Evolutionary conservation across 2,888 invertebrate species (phyloP), one percentile per base, ranked within the genome.

Genomic region (Laothoe populi): DNA sequence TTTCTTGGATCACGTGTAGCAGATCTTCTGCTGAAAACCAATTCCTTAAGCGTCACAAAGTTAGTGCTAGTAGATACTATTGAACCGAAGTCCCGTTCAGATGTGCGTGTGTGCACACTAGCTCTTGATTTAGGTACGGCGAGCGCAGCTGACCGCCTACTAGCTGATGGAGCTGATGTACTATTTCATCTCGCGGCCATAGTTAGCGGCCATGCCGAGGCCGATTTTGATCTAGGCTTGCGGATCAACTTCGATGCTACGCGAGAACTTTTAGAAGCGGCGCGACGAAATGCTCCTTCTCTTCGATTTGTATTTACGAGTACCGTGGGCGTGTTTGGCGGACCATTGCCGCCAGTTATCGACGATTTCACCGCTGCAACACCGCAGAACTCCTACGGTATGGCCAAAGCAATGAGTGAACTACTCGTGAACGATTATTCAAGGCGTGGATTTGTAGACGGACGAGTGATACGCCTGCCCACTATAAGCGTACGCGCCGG

Each of bases 161-260:
- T 88, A 7, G 68, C 74, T 4, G 16, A 71, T n/a, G 72, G 75
- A 19, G 74, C 77, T 44, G 78, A 79, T 60, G 75, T 84, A 10
- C 58, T 90, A 16, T 86, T 89, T 66, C 92, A 92, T 64, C 76
- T 92, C 1, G 91, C 91, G 1, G 91, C 92, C 19, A 73, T 88
- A 8, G 90, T 92, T 26, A 91, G 90, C 64, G 91, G 92, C 0
- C 82, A 82, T 49, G 88, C 91, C 10, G 92, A 92, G 75, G 72
- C 70, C 0, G 85, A 91, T 64, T 87, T 90, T 62, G 88, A 91
- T 10, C 75, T 86, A 4, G 92, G 91, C 1, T 65, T 89, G 57
- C 77, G 76, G 60, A 86, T 87, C 2, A 92, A 92, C 67, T 72
- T 91, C 13, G 90, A 92, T 65, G 87, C 79, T 1, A 90, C 91